Base-by-base conservation (phyloP, 2,113 vertebrate species). In the Alouatta palliata region DNA sequence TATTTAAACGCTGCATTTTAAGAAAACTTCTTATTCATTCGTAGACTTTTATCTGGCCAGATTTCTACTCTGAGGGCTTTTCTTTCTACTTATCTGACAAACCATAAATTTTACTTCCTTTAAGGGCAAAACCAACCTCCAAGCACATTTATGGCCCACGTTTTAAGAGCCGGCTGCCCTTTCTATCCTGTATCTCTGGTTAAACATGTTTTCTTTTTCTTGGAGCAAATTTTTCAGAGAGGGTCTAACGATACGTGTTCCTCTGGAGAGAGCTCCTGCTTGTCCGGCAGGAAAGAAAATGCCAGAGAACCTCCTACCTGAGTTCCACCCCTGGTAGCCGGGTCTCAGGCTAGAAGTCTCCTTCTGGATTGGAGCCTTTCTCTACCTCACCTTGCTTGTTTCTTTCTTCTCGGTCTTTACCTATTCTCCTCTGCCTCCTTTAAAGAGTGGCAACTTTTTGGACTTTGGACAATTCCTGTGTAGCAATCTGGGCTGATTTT, bases 101-200 rank as follows among this genome's bases (percentile, higher is more conserved):
- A 96, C 86, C 75, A 95, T 95, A 94, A 81, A 93, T 98, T 95
- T 93, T 94, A 82, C 91, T 92, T 95, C 94, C 82, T 90, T 70
- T 84, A 90, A 90, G 92, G 97, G 83, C 80, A 95, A 88, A 98
- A 92, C 92, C 92, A 94, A 96, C 95, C 93, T 90, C 91, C 52
- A 86, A 94, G 90, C 56, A 96, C 91, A 93, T 94, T 82, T 4
- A 8, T 8, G 79, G 45, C n/a, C 82, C 0, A 4, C 1, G 85
- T n/a, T 95, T 96, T 96, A 93, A 92, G 95, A 96, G 95, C 85
- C 21, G 0, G 76, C 93, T 71, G 89, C 80, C 80, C 56, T 68
- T 92, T 88, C 94, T 30, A 40, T 2, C 76, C 56, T 68, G 47
- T 75, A 56, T 95, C 87, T 25, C 91, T 49, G 92, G 96, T 81